Base-by-base conservation (phyloP, 2,888 invertebrate species). In the Dryococelus australis region DNA sequence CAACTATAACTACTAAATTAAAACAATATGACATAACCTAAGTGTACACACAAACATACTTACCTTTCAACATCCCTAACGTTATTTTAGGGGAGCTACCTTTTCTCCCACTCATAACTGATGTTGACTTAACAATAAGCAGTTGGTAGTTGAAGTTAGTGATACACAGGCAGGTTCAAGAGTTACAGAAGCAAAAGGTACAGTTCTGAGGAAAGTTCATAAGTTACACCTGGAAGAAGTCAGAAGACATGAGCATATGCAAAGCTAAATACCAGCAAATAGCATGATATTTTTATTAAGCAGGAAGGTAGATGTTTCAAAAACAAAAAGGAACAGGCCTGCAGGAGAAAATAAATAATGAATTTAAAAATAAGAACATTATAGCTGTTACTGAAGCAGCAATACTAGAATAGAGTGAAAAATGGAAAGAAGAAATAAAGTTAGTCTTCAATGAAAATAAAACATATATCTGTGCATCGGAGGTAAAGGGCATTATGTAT, bases 21-120 rank as follows among this genome's bases (percentile, higher is more conserved):
- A 47, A 47, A 47, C 47, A 35, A 35, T 35, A 35, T 35, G 35
- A 35, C 35, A 35, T 35, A 35, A 35, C 35, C 35, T 4, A 24
- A 65, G 8, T n/a, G n/a, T n/a, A 20, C 65, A 65, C 4, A 35
- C 35, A 35, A 35, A 65, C n/a, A n/a, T 24, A 88, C 87, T 51
- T 90, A 92, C 92, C 92, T 90, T 91, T 92, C 88, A 92, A 91
- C 92, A 92, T 92, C 88, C 91, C 91, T 86, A 92, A 89, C 24
- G 92, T 91, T 85, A 92, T 91, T 91, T 92, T 92, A 51, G 90
- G 90, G 28, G 92, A 91, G 51, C 87, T 86, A 16, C 86, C 53
- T 83, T 87, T 86, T 65, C 84, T 86, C 43, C 84, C 87, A 87
- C 86, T 89, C 88, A 89, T 89, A 8, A 65, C 65, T 65, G 65